These are phyloP conservation scores for Drosophila jambulina DNA, from an alignment of 1,140 invertebrate species.

Conservation along the genomic window DNA sequence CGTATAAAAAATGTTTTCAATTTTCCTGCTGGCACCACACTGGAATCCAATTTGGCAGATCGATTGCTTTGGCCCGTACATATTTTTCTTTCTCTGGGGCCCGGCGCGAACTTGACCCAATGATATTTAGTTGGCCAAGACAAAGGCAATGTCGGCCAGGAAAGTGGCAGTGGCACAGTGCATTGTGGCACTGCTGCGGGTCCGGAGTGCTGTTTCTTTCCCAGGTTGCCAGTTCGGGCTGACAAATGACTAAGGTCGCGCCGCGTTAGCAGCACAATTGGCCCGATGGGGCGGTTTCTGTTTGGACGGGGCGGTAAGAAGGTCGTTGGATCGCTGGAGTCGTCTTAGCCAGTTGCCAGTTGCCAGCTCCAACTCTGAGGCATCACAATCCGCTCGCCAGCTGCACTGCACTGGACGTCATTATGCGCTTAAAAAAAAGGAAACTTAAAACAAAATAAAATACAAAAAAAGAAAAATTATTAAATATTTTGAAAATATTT, in stretches of 20 bases:
- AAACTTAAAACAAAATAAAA: too few species aligned
- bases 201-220: constrained; percentile 32
- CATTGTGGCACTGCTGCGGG: constrained; percentile 28
- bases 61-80: constrained; percentile 56
- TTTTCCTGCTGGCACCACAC: constrained; percentile 49
- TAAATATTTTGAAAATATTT: too few species aligned
- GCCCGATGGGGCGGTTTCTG: constrained; percentile 68
- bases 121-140: constrained; percentile 75
- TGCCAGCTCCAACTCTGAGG: constrained; percentile 37
- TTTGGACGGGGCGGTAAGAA: constrained; percentile 78
- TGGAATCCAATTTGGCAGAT: constrained; percentile 56
- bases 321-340: constrained; percentile 63
- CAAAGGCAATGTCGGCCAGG: constrained; percentile 52
- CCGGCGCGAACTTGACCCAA: constrained; percentile 76
- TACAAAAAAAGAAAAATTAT: too few species aligned
- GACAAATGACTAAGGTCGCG: constrained; percentile 81
- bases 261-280: constrained; percentile 62
- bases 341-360: constrained; percentile 32
- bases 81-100: constrained; percentile 32
- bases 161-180: constrained; percentile 52
- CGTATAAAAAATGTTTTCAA: constrained; percentile 67
- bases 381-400: constrained; percentile 36
- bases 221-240: constrained; percentile 61
- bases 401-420: constrained; percentile 36
- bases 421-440: neutral